Evolutionary conservation across 2,797 vertebrate genomes (phyloP), one percentile per base, ranked within the genome.

Genomic region (Carapus acus): DNA sequence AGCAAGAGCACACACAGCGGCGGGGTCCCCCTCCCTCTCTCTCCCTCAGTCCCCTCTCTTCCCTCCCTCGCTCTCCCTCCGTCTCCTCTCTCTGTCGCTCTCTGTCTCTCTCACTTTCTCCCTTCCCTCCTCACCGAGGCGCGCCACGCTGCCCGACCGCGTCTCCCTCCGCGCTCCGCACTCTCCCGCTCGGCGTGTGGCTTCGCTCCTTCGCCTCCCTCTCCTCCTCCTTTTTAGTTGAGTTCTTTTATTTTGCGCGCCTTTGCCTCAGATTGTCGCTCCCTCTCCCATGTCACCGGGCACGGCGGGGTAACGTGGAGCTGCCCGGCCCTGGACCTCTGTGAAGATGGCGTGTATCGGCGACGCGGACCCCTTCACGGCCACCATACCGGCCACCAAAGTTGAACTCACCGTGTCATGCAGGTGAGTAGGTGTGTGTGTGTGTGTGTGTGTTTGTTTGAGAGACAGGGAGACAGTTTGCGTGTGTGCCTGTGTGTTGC

Each of bases 401-500:
- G 95, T 97, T 89, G 95, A 98, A 81, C 85, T 98, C 61, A 93
- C 91, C 12, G 91, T 97, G 37, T 95, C 93, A 31, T 97, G 95
- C 85, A 90, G 95, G 93, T 95, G 87, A 93, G 91, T 77, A 4
- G 24, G 24, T n/a, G n/a, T n/a, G n/a, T n/a, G n/a, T n/a, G n/a
- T n/a, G n/a, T n/a, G n/a, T n/a, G n/a, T n/a, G n/a, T n/a, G n/a
- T n/a, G n/a, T n/a, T n/a, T n/a, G n/a, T n/a, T n/a, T n/a, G n/a
- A n/a, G n/a, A n/a, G n/a, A n/a, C n/a, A n/a, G n/a, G n/a, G n/a
- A n/a, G n/a, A n/a, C n/a, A n/a, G n/a, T n/a, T n/a, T n/a, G n/a
- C n/a, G n/a, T n/a, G n/a, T n/a, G n/a, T n/a, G n/a, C n/a, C n/a
- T n/a, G n/a, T n/a, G n/a, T n/a, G n/a, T n/a, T n/a, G 24, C 24